phyloP scores from a whole-genome alignment of 2,888 invertebrate species.

The Ametastegia equiseti region DNA sequence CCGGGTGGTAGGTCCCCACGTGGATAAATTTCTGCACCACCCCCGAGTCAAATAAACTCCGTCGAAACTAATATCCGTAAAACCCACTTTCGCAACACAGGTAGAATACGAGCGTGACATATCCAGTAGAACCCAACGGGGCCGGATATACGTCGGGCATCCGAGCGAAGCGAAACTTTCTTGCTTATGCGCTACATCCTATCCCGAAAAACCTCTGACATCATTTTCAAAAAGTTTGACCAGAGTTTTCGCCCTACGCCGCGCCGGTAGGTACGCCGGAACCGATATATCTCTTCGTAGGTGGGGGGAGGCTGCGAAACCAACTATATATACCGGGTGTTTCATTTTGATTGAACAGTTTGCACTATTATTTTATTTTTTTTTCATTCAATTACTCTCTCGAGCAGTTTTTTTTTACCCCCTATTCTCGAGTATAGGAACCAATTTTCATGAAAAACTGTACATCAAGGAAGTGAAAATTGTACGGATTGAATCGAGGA shows the following conservation, averaged over 20 bases:
- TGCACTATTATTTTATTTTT: background rate
- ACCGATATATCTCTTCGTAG: slow-evolving; percentile 8
- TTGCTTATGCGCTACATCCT: background rate
- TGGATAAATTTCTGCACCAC: slow-evolving; percentile 29
- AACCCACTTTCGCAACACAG: slow-evolving; percentile 15
- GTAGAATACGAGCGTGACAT: background rate
- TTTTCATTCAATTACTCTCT: background rate
- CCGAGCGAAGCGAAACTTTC: slow-evolving; percentile 6
- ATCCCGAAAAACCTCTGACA: slow-evolving; percentile 23
- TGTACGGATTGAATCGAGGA: background rate
- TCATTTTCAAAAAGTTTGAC: slow-evolving; percentile 29
- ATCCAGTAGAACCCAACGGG: background rate
- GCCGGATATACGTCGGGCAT: slow-evolving; percentile 19
- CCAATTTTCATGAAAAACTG: background rate
- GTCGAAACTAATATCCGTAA: slow-evolving; percentile 37
- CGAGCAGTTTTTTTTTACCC: background rate
- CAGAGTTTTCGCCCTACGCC: slow-evolving; percentile 21
- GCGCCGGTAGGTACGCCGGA: background rate
- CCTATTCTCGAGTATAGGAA: background rate
- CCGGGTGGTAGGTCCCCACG: background rate
- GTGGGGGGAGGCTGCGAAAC: no score
- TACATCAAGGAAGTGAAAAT: background rate
- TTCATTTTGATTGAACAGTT: background rate
- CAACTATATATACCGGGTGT: slow-evolving; percentile 6
- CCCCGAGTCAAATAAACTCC: slow-evolving; percentile 19